Base-by-base conservation (phyloP, 2,888 invertebrate species). In the Lasius fuliginosus region DNA sequence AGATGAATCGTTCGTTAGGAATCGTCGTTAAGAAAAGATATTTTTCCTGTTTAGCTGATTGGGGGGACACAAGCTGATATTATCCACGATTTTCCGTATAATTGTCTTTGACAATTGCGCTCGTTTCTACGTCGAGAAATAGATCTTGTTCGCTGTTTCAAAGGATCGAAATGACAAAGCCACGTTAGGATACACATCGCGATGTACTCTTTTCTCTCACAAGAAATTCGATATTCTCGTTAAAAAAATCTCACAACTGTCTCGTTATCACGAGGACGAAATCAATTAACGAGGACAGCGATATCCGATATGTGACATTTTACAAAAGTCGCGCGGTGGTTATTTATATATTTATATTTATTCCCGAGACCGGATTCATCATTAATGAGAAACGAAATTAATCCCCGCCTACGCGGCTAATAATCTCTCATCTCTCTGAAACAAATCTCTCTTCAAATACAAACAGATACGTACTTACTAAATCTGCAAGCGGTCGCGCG, bases 401-500 rank as follows among this genome's bases (percentile, higher is more conserved):
- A 23, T 62, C 46, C 68, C 68, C 56, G 64, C 42, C 82, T 60
- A 62, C 36, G 65, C 49, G 42, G 23, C 53, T 68, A 77, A 36
- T n/a, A 60, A 46, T 71, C 49, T 79, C 27, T 40, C 42, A 42
- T 79, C 18, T 53, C 18, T 53, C 33, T 56, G 62, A 81, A 84
- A 81, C 83, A 69, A 23, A 23, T 23, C 23, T 23, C 23, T 23
- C 23, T 84, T 84, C 81, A 84, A 81, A 81, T 84, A 84, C 83
- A 84, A 71, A 84, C 81, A 84, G 83, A 84, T 84, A 81, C 83
- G 83, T 84, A 84, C 83, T 84, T 84, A 84, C 83, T 84, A 84
- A 84, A 84, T 84, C 83, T 56, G 83, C 83, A 84, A 84, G 83
- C 71, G 58, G 83, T 82, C 82, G 75, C 82, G 82, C 82, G 82